Evolutionary conservation across 2,888 invertebrate species (phyloP).

Genomic region (Drosophila monieri): DNA sequence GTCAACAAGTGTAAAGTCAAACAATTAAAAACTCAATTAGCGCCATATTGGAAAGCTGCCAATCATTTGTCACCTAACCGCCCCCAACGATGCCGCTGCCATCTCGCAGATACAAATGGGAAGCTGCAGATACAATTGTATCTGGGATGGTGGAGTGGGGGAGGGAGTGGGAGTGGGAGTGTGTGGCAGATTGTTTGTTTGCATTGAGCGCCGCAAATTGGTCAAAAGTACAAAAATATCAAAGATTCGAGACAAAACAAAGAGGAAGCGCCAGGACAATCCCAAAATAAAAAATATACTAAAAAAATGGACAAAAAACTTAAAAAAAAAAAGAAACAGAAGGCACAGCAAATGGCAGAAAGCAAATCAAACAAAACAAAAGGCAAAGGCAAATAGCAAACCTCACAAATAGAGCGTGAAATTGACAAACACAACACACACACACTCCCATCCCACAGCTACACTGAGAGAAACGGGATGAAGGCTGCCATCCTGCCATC

Average conservation of each 20-base stretch:
- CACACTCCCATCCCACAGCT: slow-evolving; percentile 2
- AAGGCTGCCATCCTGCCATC: slow-evolving; percentile 32
- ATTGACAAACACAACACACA: slow-evolving; percentile 60
- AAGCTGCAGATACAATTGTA: slow-evolving; percentile 25
- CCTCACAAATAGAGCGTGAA: slow-evolving; percentile 77
- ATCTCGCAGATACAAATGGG: slow-evolving; percentile 3
- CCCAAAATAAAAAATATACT: slow-evolving; percentile 27
- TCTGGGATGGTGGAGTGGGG: neutral
- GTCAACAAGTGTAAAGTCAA: slow-evolving; percentile 70
- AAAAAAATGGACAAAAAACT: slow-evolving; percentile 17
- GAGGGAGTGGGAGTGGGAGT: slow-evolving; percentile 12
- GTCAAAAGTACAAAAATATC: slow-evolving; percentile 78
- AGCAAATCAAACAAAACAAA: slow-evolving; percentile 55
- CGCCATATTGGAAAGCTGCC: slow-evolving; percentile 78
- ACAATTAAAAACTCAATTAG: slow-evolving; percentile 79
- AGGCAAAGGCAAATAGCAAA: slow-evolving; percentile 72
- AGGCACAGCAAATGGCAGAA: slow-evolving; percentile 34
- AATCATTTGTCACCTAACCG: slow-evolving; percentile 59
- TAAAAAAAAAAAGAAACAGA: slow-evolving; percentile 19
- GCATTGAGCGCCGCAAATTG: slow-evolving; percentile 75
- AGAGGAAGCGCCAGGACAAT: slow-evolving; percentile 31
- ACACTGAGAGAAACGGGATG: slow-evolving; percentile 9
- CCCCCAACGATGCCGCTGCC: neutral
- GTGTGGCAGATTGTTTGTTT: slow-evolving; percentile 61
- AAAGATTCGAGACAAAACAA: slow-evolving; percentile 57